Conservation (phyloP, 2,888 invertebrate species). For the Philaethria dido region DNA sequence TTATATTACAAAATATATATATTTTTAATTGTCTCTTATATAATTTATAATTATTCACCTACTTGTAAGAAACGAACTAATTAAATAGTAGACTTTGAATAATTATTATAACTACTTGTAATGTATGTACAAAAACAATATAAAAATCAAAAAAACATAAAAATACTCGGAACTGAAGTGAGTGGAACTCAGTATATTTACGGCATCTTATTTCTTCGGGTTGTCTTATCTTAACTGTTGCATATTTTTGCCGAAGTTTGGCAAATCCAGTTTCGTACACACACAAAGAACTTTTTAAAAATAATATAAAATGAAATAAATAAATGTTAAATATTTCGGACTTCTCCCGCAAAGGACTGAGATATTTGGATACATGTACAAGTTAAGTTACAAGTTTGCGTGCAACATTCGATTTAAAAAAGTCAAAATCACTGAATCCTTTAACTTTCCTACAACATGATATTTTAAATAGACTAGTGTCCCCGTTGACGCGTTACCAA, state of each 20-base stretch:
- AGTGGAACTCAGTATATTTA: conserved; percentile 17
- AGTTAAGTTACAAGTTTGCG: background rate
- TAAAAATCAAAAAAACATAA: conserved; percentile 1
- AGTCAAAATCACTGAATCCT: conserved; percentile 50
- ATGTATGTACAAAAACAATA: background rate
- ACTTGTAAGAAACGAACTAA: background rate
- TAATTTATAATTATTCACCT: too few species aligned
- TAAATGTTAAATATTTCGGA: conserved; percentile 28
- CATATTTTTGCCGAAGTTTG: conserved; percentile 31
- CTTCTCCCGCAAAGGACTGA: conserved; percentile 11
- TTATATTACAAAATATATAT: too few species aligned
- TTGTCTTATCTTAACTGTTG: conserved; percentile 37
- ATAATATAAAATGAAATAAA: conserved; percentile 30
- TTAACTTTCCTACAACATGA: conserved; percentile 39
- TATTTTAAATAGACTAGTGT: too few species aligned
- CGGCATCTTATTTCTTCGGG: conserved; percentile 26
- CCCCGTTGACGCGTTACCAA: too few species aligned
- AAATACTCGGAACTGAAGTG: background rate
- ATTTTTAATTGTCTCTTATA: too few species aligned
- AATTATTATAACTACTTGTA: background rate
- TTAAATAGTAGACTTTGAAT: background rate
- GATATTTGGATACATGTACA: conserved; percentile 9
- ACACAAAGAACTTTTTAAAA: conserved; percentile 11
- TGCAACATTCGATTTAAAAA: conserved; percentile 14
- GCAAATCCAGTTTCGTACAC: conserved; percentile 25